Conservation (phyloP, 2,888 invertebrate genomes). For the Leptodirus hochenwartii region DNA sequence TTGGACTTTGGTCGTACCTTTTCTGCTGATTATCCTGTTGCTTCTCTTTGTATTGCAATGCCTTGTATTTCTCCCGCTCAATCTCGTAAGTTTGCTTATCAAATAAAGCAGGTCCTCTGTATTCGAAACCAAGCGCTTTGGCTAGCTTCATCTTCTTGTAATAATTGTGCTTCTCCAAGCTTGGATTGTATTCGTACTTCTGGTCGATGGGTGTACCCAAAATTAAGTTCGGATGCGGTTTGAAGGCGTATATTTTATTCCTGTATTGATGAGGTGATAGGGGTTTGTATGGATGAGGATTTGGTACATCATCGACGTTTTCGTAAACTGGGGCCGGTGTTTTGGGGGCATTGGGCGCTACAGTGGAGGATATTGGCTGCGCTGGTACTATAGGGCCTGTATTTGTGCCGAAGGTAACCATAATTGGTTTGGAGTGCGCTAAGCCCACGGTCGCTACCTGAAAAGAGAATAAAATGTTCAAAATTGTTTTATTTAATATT, state of each 20-base stretch:
- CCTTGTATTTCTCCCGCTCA: slow-evolving; percentile 13
- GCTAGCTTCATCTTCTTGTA: slow-evolving; percentile 16
- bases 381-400: slow-evolving; percentile 25
- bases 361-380: slow-evolving; percentile 13
- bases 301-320: slow-evolving; percentile 22
- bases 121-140: slow-evolving; percentile 18
- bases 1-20: slow-evolving; percentile 2
- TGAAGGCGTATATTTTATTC: slow-evolving; percentile 17
- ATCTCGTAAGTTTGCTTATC: slow-evolving; percentile 23
- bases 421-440: slow-evolving; percentile 21
- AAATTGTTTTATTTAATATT: no score
- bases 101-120: slow-evolving; percentile 25
- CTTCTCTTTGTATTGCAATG: slow-evolving; percentile 12
- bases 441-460: slow-evolving; percentile 18
- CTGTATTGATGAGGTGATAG: slow-evolving; percentile 22
- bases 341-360: slow-evolving; percentile 11
- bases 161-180: slow-evolving; percentile 18
- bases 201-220: slow-evolving; percentile 24
- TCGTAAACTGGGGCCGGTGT: slow-evolving; percentile 25
- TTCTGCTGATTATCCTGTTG: slow-evolving; percentile 8
- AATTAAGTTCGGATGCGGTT: slow-evolving; percentile 20
- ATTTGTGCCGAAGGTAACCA: slow-evolving; percentile 26
- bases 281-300: slow-evolving; percentile 22
- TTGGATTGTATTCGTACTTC: slow-evolving; percentile 19
- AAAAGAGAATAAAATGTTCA: slow-evolving; percentile 18